Evolutionary conservation across 2,797 vertebrate genomes (phyloP).

Genomic region (Rhyacichthys aspro): DNA sequence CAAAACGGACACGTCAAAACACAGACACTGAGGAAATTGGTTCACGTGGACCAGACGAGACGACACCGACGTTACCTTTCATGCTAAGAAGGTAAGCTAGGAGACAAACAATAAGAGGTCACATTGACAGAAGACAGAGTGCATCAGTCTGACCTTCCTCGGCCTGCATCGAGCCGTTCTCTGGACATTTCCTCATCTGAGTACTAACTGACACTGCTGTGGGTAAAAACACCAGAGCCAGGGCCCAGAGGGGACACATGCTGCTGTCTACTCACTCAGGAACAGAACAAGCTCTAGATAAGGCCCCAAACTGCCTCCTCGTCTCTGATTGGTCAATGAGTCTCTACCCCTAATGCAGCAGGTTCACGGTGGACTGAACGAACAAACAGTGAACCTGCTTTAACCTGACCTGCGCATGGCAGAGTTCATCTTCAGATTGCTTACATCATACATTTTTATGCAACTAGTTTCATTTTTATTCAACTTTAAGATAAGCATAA

Average conservation of each 20-base stretch:
- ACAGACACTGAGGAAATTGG: conserved; percentile 5
- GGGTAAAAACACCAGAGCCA: conserved; percentile 13
- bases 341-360: not conserved
- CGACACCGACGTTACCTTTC: conserved; percentile 68
- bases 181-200: conserved; percentile 27
- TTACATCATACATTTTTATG: too few species aligned
- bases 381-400: conserved; percentile 22
- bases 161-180: conserved; percentile 8
- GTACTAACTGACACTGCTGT: conserved; percentile 1
- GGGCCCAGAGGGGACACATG: conserved; percentile 15
- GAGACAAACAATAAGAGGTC: conserved; percentile 54
- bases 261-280: too few species aligned
- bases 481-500: too few species aligned
- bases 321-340: conserved; percentile 22
- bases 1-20: not conserved
- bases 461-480: too few species aligned
- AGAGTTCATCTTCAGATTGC: too few species aligned
- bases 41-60: conserved; percentile 18
- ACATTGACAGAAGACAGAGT: conserved; percentile 4
- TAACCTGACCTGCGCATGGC: not conserved
- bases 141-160: conserved; percentile 42
- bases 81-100: conserved; percentile 70
- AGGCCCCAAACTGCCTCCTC: not conserved
- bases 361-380: conserved; percentile 33
- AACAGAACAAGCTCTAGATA: not conserved